phyloP scores from a whole-genome alignment of 2,797 vertebrate species.

The Phylloscopus collybita region DNA sequence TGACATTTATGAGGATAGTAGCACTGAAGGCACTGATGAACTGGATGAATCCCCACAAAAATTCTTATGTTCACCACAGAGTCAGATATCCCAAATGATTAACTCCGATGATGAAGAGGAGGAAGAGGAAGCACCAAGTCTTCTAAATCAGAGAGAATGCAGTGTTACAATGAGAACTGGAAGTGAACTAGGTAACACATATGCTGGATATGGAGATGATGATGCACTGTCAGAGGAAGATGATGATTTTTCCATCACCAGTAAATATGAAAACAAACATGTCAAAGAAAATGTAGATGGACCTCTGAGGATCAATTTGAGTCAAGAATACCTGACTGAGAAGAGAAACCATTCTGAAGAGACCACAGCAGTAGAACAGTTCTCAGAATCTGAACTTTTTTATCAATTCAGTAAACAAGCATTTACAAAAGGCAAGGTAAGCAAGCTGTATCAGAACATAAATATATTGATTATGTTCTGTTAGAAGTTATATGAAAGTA shows the following conservation, averaged over 20 bases:
- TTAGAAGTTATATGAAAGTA: neutral
- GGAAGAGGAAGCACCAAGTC: slow-evolving; percentile 61
- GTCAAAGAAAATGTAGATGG: slow-evolving; percentile 8
- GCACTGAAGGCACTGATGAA: slow-evolving; percentile 70
- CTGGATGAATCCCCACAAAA: slow-evolving; percentile 64
- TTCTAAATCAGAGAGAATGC: slow-evolving; percentile 48
- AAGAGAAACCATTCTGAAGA: slow-evolving; percentile 71
- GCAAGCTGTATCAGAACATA: neutral
- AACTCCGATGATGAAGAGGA: slow-evolving; percentile 71
- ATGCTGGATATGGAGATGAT: slow-evolving; percentile 82
- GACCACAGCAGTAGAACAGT: neutral
- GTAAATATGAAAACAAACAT: slow-evolving; percentile 44
- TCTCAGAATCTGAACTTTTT: slow-evolving; percentile 50
- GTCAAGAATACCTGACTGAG: slow-evolving; percentile 53
- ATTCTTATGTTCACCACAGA: neutral
- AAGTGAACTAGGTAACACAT: slow-evolving; percentile 80
- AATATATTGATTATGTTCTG: neutral
- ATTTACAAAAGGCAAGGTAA: slow-evolving; percentile 94
- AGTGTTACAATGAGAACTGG: slow-evolving; percentile 75
- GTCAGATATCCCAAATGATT: slow-evolving; percentile 3
- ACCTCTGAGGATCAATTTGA: slow-evolving; percentile 10
- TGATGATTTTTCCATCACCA: slow-evolving; percentile 40
- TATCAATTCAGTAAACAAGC: slow-evolving; percentile 87
- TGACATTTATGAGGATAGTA: slow-evolving; percentile 65
- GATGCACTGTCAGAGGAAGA: slow-evolving; percentile 86